These are phyloP conservation scores for Chunga burmeisteri DNA, from an alignment of 2,113 vertebrate genomes.

Conservation along the genomic window DNA sequence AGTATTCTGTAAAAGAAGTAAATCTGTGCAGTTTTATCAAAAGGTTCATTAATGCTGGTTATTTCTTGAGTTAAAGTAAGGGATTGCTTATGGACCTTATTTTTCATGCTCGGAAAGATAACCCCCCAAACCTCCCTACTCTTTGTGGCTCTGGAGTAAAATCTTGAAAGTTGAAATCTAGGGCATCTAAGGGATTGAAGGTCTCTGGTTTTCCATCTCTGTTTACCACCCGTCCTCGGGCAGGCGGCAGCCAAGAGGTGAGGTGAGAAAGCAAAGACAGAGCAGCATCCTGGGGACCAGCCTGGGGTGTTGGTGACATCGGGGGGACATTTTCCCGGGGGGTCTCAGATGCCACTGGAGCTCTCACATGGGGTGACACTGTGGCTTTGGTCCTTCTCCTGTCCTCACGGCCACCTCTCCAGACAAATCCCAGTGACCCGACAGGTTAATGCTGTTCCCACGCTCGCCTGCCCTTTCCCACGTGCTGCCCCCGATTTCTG, in stretches of 20 bases:
- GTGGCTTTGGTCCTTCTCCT: not conserved
- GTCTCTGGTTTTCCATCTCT: not conserved
- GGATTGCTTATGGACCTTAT: not conserved
- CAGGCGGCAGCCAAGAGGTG: not conserved
- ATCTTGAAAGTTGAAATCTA: not conserved
- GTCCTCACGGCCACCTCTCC: not conserved
- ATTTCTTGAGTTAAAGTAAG: not conserved
- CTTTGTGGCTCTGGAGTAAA: not conserved
- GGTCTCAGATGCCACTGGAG: not conserved
- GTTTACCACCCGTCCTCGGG: accelerated
- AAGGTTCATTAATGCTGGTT: not conserved
- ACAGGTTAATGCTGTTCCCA: too few species aligned
- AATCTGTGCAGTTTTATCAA: not conserved
- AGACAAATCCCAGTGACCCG: not conserved
- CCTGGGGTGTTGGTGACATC: not conserved
- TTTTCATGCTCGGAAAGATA: not conserved
- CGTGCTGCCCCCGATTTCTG: not conserved
- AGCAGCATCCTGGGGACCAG: not conserved
- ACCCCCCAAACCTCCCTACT: not conserved
- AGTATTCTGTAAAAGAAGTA: not conserved
- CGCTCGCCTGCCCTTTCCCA: accelerated
- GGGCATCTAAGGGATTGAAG: not conserved
- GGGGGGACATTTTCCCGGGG: accelerated
- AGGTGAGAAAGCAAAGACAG: not conserved
- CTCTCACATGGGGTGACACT: accelerated